Evolutionary conservation across 2,113 vertebrate species (phyloP), one percentile per base, ranked within the genome.

Genomic region (Asarcornis scutulata): DNA sequence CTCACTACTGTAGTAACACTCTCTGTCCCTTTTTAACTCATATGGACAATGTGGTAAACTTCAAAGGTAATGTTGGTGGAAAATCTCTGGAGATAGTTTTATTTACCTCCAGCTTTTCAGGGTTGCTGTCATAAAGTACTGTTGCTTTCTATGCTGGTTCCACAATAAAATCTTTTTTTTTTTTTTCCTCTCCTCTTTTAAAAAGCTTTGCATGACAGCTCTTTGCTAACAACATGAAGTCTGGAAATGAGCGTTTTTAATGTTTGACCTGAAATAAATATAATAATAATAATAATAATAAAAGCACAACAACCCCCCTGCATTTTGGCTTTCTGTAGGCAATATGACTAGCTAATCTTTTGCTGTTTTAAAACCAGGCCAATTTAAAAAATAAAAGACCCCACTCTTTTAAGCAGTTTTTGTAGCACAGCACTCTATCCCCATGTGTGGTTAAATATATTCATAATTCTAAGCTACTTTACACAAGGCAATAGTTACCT

Each of bases 371-470:
- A 91, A 79, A 31, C 16, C 38, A 87, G 2, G 0, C 21, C 38
- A 73, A 10, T 56, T 69, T 26, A 71, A 64, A 94, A 85, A 8
- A 0, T 22, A 58, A 14, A 78, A 75, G 16, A 16, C 4, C 48
- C 14, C 20, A 38, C 14, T 20, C 25, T 36, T 83, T 77, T 36
- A 34, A 56, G 40, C 34, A 62, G 36, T 17, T 83, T 86, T 63
- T 91, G 50, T 32, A 55, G 34, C 5, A 38, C 7, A 48, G n/a
- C 22, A 29, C n/a, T 59, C 46, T 26, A 58, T 18, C 27, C 22
- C 3, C 3, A 3, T 0, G 1, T 6, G 9, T n/a, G 31, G 7
- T 2, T 42, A 29, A 74, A 2, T 9, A 42, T 13, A 23, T 78
- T 38, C n/a, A 21, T 5, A 66, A 48, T 34, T 69, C 4, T 15